phyloP scores from a whole-genome alignment of 2,888 invertebrate species.

The Rhimphoctona megacephalus region DNA sequence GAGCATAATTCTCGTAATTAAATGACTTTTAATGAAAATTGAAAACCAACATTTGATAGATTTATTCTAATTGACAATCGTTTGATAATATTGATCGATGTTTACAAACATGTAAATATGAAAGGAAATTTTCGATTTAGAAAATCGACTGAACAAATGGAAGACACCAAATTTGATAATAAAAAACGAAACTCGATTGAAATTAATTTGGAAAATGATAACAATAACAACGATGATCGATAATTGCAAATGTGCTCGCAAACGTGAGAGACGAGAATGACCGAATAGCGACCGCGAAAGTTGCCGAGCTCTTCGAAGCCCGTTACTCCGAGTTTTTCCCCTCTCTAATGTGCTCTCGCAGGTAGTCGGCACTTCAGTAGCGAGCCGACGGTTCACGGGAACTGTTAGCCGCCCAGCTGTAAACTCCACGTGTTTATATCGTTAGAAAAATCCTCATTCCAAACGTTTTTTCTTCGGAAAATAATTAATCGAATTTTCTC shows the following conservation, averaged over 20 bases:
- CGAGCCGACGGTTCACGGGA: constrained; percentile 69
- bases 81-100: too few relatives aligned
- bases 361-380: constrained; percentile 70
- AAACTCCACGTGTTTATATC: constrained; percentile 21
- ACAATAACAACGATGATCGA: constrained; percentile 14
- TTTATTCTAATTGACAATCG: too few relatives aligned
- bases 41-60: not conserved
- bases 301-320: constrained; percentile 66
- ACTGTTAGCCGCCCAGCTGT: constrained; percentile 52
- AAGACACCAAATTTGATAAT: not conserved
- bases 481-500: not conserved
- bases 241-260: constrained; percentile 35
- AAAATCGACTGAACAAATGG: not conserved
- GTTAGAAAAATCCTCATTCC: not conserved
- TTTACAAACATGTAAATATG: not conserved
- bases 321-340: constrained; percentile 70
- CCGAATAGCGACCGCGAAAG: constrained; percentile 75
- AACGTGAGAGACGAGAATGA: constrained; percentile 66
- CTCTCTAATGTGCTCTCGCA: constrained; percentile 33
- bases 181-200: not conserved
- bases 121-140: not conserved
- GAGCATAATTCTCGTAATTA: not conserved
- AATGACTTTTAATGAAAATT: not conserved
- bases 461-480: not conserved
- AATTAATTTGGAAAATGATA: not conserved